phyloP scores from a whole-genome alignment of 1,140 invertebrate species.

The Drosophila mayri region DNA sequence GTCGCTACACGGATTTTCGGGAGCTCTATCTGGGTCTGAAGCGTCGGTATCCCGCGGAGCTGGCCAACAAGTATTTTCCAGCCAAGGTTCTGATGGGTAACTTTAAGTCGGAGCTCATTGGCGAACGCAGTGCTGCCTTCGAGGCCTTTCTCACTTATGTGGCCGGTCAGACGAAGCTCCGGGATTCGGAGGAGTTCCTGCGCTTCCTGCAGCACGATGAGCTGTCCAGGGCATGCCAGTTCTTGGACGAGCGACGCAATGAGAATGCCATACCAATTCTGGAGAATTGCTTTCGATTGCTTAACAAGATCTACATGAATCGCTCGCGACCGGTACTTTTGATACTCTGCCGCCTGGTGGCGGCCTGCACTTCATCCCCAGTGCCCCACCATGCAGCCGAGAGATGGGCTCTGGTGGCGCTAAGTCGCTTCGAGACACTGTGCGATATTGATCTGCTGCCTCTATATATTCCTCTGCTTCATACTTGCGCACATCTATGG shows the following conservation, averaged over 20 bases:
- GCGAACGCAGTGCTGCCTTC: conserved; percentile 89
- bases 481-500: conserved; percentile 89
- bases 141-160: conserved; percentile 89
- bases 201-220: conserved; percentile 90
- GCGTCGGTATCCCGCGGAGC: conserved; percentile 87
- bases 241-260: conserved; percentile 88
- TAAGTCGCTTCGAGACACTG: conserved; percentile 88
- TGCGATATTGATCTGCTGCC: conserved; percentile 88
- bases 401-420: conserved; percentile 89
- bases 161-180: conserved; percentile 86
- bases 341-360: conserved; percentile 90
- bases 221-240: conserved; percentile 87
- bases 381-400: conserved; percentile 87
- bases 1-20: conserved; percentile 92
- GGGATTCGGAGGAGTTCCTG: conserved; percentile 87
- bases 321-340: conserved; percentile 89
- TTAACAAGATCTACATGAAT: conserved; percentile 91
- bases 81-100: conserved; percentile 91
- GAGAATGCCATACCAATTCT: conserved; percentile 88
- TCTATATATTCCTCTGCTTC: conserved; percentile 89
- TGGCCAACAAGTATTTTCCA: conserved; percentile 89
- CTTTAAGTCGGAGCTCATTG: conserved; percentile 90
- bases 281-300: conserved; percentile 89
- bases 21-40: conserved; percentile 88
- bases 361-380: conserved; percentile 85